phyloP scores from a whole-genome alignment of 2,113 vertebrate genomes.

The Planiliza haematocheilus region DNA sequence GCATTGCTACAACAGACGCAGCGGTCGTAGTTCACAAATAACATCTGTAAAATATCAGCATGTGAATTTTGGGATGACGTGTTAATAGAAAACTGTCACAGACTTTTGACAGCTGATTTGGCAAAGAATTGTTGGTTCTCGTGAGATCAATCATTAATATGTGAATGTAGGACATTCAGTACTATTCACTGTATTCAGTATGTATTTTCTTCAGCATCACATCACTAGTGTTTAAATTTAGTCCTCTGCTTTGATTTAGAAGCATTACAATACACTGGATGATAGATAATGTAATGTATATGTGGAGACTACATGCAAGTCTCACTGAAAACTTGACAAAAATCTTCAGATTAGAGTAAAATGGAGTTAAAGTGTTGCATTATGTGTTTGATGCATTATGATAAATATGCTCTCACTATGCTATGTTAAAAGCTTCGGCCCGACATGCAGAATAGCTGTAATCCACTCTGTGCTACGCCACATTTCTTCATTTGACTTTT shows the following conservation, averaged over 20 bases:
- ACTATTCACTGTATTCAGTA: too few relatives aligned
- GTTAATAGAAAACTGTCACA: too few relatives aligned
- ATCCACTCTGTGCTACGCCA: conserved; percentile 48
- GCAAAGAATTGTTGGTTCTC: too few relatives aligned
- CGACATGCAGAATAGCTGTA: conserved; percentile 59
- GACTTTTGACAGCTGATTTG: too few relatives aligned
- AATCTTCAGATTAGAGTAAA: conserved; percentile 53
- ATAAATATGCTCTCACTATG: conserved; percentile 68
- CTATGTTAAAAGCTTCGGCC: conserved; percentile 61
- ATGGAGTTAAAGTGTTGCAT: conserved; percentile 61
- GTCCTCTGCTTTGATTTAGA: neutral
- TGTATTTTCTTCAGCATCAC: too few relatives aligned
- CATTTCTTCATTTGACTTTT: conserved; percentile 66
- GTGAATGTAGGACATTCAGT: too few relatives aligned
- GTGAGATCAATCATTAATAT: too few relatives aligned
- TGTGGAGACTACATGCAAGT: conserved; percentile 9
- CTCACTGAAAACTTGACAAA: conserved; percentile 54
- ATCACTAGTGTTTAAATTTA: neutral
- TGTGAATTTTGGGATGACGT: too few relatives aligned
- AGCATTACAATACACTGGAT: neutral
- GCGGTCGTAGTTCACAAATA: too few relatives aligned
- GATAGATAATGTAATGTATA: neutral
- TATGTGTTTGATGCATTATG: conserved; percentile 68
- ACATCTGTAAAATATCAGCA: too few relatives aligned
- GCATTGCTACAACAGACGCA: too few relatives aligned